Percentiles rank a stretch among this genome's conserved stretches.
These are phyloP conservation scores for Mimas tiliae DNA, from an alignment of 2,888 invertebrate species.

Conservation along the genomic window DNA sequence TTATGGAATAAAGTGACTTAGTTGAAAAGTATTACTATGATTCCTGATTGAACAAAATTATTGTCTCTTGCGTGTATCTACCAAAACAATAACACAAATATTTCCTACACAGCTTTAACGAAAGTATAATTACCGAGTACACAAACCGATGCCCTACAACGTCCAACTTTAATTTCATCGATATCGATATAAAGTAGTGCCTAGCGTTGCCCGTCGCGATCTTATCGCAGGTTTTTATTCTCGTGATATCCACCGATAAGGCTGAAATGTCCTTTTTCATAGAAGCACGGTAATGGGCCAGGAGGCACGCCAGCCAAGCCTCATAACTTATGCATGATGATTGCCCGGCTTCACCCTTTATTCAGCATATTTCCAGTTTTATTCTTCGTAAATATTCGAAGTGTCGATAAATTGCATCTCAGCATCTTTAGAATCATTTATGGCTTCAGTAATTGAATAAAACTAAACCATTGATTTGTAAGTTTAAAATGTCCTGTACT, in stretches of 20 bases:
- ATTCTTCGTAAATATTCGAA: conserved; percentile 22
- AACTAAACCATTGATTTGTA: background rate
- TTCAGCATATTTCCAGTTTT: conserved; percentile 47
- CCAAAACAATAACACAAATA: background rate
- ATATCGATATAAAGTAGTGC: conserved; percentile 41
- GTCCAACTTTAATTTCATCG: conserved; percentile 33
- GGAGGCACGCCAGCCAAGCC: conserved; percentile 73
- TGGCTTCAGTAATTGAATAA: background rate
- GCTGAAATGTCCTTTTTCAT: conserved; percentile 83
- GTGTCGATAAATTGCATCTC: conserved; percentile 24
- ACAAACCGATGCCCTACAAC: background rate
- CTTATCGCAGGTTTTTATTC: conserved; percentile 82
- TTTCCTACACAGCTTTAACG: background rate
- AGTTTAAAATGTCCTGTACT: too few species aligned
- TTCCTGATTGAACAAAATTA: background rate
- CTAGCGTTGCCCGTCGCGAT: conserved; percentile 59
- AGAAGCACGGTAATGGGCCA: conserved; percentile 80
- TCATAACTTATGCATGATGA: conserved; percentile 82
- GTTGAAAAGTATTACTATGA: too few species aligned
- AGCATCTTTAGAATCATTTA: conserved; percentile 8
- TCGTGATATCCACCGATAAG: conserved; percentile 83
- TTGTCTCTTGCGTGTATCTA: background rate
- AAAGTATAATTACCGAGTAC: background rate
- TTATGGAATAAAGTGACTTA: background rate
- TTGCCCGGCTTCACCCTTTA: conserved; percentile 78